These are phyloP conservation scores for Pseudochromis fuscus DNA, from an alignment of 2,797 vertebrate species.

Conservation along the genomic window DNA sequence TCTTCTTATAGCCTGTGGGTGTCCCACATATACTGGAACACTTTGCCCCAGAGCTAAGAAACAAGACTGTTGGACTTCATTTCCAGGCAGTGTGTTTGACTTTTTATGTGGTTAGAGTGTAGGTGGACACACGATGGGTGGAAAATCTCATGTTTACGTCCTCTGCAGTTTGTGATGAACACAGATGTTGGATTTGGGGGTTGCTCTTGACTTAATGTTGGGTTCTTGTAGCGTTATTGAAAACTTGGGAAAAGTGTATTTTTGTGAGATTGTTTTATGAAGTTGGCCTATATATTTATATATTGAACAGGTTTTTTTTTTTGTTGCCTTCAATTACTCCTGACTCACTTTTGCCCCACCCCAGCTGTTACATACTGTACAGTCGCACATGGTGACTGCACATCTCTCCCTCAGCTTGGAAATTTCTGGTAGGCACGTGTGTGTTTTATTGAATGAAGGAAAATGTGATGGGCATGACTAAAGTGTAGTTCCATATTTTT, in stretches of 20 bases:
- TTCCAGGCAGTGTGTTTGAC: neutral
- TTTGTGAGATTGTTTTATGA: neutral
- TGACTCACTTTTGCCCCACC: slow-evolving; percentile 66
- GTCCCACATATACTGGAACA: slow-evolving; percentile 20
- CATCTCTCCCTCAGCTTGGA: slow-evolving; percentile 40
- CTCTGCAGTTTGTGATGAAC: neutral
- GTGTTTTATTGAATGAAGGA: slow-evolving; percentile 16
- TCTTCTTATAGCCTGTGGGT: slow-evolving; percentile 10
- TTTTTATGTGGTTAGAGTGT: slow-evolving; percentile 3
- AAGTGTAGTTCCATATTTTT: neutral
- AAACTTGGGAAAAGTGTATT: neutral
- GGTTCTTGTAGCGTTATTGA: neutral
- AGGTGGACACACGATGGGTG: neutral
- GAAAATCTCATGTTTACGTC: slow-evolving; percentile 21
- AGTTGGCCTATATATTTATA: neutral
- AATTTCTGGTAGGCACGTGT: slow-evolving; percentile 23
- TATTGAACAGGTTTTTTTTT: slow-evolving; percentile 38
- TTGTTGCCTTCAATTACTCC: slow-evolving; percentile 25
- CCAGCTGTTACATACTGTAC: slow-evolving; percentile 40
- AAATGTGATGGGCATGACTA: slow-evolving; percentile 31
- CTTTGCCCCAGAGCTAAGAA: neutral
- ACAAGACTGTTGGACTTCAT: neutral
- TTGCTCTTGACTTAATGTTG: neutral
- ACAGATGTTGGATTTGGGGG: neutral
- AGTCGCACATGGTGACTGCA: slow-evolving; percentile 33